phyloP scores from a whole-genome alignment of 2,113 vertebrate genomes.

The Leucopsar rothschildi region DNA sequence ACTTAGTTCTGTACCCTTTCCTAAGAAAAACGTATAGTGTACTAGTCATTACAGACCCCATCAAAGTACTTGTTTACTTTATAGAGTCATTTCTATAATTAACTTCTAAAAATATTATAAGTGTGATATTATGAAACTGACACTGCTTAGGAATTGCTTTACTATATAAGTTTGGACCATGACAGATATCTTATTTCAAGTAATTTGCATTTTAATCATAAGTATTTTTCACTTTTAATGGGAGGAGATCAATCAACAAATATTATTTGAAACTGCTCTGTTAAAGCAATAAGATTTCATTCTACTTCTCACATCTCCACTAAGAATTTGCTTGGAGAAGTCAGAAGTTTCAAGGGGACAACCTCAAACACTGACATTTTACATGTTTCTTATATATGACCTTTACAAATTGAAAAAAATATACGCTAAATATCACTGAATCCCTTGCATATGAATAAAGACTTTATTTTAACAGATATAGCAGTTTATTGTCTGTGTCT shows the following conservation, averaged over 20 bases:
- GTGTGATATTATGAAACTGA: neutral
- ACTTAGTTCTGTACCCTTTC: neutral
- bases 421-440: neutral
- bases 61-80: neutral
- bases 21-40: rapidly evolving
- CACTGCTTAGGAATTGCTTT: neutral
- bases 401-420: neutral
- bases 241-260: neutral
- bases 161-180: neutral
- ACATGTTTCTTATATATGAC: neutral
- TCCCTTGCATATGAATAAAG: neutral
- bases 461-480: neutral
- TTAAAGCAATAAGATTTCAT: neutral
- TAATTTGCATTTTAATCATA: neutral
- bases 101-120: neutral
- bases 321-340: neutral
- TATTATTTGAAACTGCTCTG: neutral
- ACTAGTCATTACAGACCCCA: neutral
- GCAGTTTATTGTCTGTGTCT: neutral
- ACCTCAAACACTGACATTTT: neutral
- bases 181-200: neutral
- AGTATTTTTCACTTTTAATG: neutral
- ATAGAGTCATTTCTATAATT: neutral
- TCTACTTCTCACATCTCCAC: rapidly evolving
- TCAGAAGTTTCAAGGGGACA: neutral